Percentiles rank a stretch among this genome's conserved stretches.
Evolutionary conservation across 2,797 vertebrate genomes (phyloP).

Genomic region (Chanos chanos): DNA sequence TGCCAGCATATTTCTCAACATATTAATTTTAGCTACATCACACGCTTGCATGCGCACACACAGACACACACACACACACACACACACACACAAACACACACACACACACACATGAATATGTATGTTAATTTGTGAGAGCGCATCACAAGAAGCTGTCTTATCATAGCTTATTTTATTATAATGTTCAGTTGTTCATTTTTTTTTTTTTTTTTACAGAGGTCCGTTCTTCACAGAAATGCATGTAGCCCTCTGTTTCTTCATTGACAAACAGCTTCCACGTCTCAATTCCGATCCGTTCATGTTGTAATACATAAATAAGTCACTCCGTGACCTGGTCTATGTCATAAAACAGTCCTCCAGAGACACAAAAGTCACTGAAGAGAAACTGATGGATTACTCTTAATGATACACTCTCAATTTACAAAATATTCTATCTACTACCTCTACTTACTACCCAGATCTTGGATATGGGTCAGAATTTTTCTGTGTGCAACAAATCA

Average conservation of each 20-base stretch:
- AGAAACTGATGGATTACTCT: conserved; percentile 5
- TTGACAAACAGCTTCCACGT: not conserved
- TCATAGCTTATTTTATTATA: conserved; percentile 50
- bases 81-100: too few relatives aligned
- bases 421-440: conserved; percentile 9
- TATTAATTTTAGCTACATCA: conserved; percentile 58
- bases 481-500: not conserved
- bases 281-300: too few relatives aligned
- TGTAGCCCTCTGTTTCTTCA: not conserved
- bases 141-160: conserved; percentile 33
- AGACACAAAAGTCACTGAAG: not conserved
- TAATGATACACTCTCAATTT: conserved; percentile 24
- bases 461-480: conserved; percentile 24
- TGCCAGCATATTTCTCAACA: conserved; percentile 56
- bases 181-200: conserved; percentile 36
- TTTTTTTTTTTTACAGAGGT: too few relatives aligned
- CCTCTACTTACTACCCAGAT: too few relatives aligned
- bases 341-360: too few relatives aligned
- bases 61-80: not conserved
- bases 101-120: conserved; percentile 45
- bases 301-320: not conserved
- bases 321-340: not conserved
- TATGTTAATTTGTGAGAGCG: conserved; percentile 42
- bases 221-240: too few relatives aligned
- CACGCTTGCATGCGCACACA: conserved; percentile 15